These are phyloP conservation scores for Papilio aristodemus DNA, from an alignment of 1,140 invertebrate genomes.

Conservation along the genomic window DNA sequence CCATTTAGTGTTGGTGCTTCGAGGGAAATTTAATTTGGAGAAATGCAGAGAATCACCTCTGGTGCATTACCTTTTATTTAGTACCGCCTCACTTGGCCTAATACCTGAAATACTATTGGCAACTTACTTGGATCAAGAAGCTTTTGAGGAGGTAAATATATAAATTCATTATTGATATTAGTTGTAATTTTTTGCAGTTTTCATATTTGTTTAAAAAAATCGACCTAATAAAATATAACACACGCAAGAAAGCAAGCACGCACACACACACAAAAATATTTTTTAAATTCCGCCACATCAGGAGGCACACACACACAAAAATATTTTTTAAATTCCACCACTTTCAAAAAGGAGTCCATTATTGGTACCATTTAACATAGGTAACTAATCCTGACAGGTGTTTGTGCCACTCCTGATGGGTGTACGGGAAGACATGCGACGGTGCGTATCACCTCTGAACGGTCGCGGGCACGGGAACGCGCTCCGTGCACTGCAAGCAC, in stretches of 20 bases:
- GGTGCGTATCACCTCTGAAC: conserved; percentile 60
- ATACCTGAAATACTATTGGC: conserved; percentile 70
- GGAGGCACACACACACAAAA: too few species aligned
- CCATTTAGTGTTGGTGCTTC: conserved; percentile 72
- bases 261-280: too few species aligned
- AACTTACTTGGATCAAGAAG: conserved; percentile 68
- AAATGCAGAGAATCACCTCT: conserved; percentile 70
- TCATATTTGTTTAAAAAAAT: too few species aligned
- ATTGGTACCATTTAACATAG: neutral
- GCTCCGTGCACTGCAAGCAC: conserved; percentile 65
- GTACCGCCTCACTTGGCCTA: conserved; percentile 68
- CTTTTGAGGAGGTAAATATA: conserved; percentile 68
- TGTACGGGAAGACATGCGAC: conserved; percentile 75
- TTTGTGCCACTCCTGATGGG: conserved; percentile 73
- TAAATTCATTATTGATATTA: neutral
- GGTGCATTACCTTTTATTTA: conserved; percentile 69
- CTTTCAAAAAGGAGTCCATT: neutral
- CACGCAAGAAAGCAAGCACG: too few species aligned
- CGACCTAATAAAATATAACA: too few species aligned
- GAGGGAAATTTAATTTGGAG: conserved; percentile 61
- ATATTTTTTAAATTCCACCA: too few species aligned
- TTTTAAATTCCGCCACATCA: too few species aligned
- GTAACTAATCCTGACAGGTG: conserved; percentile 46
- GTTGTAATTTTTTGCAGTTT: neutral
- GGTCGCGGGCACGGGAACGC: conserved; percentile 65